phyloP scores from a whole-genome alignment of 2,113 vertebrate genomes.

The Sander lucioperca region DNA sequence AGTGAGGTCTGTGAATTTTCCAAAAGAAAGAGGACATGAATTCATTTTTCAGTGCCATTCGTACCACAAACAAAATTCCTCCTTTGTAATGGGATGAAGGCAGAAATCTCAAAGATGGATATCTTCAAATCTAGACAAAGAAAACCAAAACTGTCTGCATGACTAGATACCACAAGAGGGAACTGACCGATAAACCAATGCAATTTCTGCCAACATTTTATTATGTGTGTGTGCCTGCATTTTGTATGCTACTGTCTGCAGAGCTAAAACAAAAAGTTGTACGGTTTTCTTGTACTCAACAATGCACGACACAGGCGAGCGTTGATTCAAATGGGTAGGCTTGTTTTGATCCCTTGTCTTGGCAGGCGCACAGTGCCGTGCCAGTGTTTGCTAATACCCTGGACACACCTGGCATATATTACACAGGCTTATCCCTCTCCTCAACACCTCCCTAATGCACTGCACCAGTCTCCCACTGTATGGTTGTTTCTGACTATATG shows the following conservation, averaged over 20 bases:
- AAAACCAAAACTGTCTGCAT: neutral
- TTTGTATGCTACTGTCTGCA: neutral
- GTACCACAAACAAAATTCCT: constrained; percentile 8
- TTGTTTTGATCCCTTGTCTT: constrained; percentile 68
- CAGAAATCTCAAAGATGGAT: constrained; percentile 1
- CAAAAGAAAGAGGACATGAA: neutral
- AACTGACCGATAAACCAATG: neutral
- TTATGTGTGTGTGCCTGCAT: neutral
- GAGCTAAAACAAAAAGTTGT: constrained; percentile 21
- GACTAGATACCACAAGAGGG: neutral
- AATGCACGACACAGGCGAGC: constrained; percentile 14
- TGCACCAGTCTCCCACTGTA: constrained; percentile 24
- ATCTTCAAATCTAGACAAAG: constrained; percentile 8
- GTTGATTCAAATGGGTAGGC: constrained; percentile 36
- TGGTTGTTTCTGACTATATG: constrained; percentile 46
- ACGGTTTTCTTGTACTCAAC: constrained; percentile 22
- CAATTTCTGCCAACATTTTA: neutral
- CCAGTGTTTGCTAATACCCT: constrained; percentile 68
- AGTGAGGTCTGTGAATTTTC: neutral
- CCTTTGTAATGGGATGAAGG: neutral
- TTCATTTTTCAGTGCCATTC: neutral
- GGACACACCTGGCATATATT: constrained; percentile 75
- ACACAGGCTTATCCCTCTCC: constrained; percentile 69
- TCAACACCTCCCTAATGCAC: constrained; percentile 73
- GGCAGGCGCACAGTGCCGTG: constrained; percentile 59